These are phyloP conservation scores for Lasioglossum figueresi DNA, from an alignment of 2,888 invertebrate species.

Conservation along the genomic window DNA sequence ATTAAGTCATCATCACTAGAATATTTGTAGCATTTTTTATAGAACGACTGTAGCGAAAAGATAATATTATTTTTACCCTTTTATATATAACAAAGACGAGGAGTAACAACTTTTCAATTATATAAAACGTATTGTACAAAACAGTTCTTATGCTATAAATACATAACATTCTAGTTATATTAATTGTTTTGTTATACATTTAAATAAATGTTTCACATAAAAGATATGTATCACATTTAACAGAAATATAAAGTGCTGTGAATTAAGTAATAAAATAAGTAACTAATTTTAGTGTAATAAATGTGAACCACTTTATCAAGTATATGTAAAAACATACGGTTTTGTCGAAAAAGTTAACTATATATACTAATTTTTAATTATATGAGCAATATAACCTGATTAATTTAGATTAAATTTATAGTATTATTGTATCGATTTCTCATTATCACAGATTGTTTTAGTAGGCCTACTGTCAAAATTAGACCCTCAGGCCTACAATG, in stretches of 20 bases:
- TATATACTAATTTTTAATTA: conserved; percentile 58
- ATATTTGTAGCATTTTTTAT: conserved; percentile 3
- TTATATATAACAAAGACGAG: conserved; percentile 19
- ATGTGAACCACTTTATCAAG: conserved; percentile 48
- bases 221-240: conserved; percentile 49
- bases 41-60: conserved; percentile 3
- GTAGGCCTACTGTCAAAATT: conserved; percentile 77
- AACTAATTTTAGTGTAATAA: conserved; percentile 24
- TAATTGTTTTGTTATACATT: conserved; percentile 29
- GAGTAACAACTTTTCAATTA: conserved; percentile 15
- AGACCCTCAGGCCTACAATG: conserved; percentile 73
- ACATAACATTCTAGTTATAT: conserved; percentile 21
- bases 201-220: conserved; percentile 55
- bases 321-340: conserved; percentile 32
- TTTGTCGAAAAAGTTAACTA: conserved; percentile 56
- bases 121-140: conserved; percentile 30
- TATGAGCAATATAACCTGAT: conserved; percentile 68
- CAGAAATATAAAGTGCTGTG: conserved; percentile 18
- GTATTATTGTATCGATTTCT: conserved; percentile 83
- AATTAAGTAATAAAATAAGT: conserved; percentile 17
- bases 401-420: conserved; percentile 73
- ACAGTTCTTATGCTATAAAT: conserved; percentile 18
- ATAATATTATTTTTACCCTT: conserved; percentile 21
- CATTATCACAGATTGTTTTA: conserved; percentile 83
- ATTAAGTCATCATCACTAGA: conserved; percentile 6